These are phyloP conservation scores for Orchestia grillus DNA, from an alignment of 1,140 invertebrate genomes.

Conservation along the genomic window DNA sequence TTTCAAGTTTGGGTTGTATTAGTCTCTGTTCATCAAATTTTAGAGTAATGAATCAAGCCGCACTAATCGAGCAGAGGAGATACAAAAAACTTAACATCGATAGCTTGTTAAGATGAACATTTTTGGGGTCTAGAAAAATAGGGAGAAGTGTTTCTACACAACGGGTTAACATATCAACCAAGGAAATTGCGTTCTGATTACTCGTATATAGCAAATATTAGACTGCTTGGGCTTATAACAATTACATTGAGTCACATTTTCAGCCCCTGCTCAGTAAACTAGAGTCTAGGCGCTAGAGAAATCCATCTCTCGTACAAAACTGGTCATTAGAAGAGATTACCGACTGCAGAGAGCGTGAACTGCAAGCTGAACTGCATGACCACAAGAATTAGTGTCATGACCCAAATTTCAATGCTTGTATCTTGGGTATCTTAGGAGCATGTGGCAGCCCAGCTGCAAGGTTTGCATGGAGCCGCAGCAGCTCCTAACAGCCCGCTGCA, in stretches of 20 bases:
- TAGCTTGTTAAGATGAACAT: background rate
- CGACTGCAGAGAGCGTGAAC: background rate
- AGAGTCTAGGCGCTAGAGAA: background rate
- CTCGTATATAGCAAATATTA: background rate
- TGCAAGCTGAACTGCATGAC: too few species aligned
- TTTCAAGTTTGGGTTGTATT: too few species aligned
- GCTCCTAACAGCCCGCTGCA: too few species aligned
- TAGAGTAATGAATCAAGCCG: background rate
- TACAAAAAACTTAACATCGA: too few species aligned
- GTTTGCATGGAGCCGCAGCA: too few species aligned
- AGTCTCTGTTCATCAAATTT: too few species aligned
- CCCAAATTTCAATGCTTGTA: too few species aligned
- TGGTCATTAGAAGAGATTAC: background rate
- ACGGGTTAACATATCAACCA: background rate
- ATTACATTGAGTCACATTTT: background rate
- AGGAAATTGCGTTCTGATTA: background rate
- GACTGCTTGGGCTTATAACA: background rate
- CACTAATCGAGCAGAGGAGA: too few species aligned
- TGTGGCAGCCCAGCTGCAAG: too few species aligned
- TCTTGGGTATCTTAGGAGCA: too few species aligned
- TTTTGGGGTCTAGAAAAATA: background rate
- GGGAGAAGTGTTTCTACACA: background rate
- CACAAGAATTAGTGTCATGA: too few species aligned
- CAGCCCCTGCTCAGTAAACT: background rate
- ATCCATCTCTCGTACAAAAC: background rate